Conservation (phyloP, 2,888 invertebrate species). For the Pterostichus niger region DNA sequence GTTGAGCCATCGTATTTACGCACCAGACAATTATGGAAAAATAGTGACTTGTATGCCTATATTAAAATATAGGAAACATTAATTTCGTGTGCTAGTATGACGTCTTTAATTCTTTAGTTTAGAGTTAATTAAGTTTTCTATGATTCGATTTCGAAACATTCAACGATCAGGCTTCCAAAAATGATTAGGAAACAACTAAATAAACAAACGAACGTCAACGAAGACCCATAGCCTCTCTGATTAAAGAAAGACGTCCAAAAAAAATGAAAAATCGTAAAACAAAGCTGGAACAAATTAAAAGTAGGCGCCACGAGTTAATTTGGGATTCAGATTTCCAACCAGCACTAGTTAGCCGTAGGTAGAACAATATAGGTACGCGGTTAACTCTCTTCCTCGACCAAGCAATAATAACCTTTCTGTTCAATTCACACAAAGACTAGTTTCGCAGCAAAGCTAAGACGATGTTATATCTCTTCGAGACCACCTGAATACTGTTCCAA, state of each 20-base stretch:
- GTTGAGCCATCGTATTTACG: no score
- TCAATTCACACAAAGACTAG: no score
- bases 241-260: conserved; percentile 46
- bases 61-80: no score
- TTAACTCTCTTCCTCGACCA: neutral
- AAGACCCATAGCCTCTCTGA: conserved; percentile 4
- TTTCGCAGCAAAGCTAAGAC: no score
- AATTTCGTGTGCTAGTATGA: no score
- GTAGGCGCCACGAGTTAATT: conserved; percentile 73
- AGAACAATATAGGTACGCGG: conserved; percentile 40
- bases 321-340: conserved; percentile 70
- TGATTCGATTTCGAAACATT: no score
- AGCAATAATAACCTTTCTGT: neutral
- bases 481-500: conserved; percentile 44
- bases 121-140: no score
- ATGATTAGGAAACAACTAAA: conserved; percentile 14
- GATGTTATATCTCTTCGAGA: neutral
- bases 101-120: no score
- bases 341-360: conserved; percentile 56
- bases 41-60: no score
- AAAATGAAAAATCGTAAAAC: conserved; percentile 58
- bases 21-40: no score
- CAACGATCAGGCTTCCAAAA: neutral
- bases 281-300: conserved; percentile 70
- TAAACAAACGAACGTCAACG: no score